Base-by-base conservation (phyloP, 2,888 invertebrate genomes). In the Latrodectus elegans region DNA sequence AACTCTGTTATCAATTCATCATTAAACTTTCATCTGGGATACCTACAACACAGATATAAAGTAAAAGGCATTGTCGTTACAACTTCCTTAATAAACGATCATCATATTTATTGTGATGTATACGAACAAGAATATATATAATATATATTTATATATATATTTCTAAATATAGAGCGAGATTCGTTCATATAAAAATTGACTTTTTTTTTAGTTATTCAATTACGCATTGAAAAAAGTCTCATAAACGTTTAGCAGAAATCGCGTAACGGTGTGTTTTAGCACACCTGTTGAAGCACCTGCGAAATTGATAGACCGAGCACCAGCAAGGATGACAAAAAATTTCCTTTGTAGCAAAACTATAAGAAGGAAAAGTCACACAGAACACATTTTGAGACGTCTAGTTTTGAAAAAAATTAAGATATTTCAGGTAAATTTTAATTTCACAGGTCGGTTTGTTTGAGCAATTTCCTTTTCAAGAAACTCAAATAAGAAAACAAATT, bases 51-150 rank as follows among this genome's bases (percentile, higher is more conserved):
- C 76, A 77, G 49, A 71, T 87, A 81, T 15, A 87, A 81, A 81
- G 86, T 68, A 87, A 87, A 87, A 87, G 81, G 86, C 86, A 87
- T 81, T 81, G 76, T 80, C 75, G 76, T 87, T 77, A 87, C 86
- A 87, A 81, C 76, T 68, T 77, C 73, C 86, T 81, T 82, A 76
- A 68, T 72, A 86, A 81, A 81, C 86, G 76, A 81, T 76, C 86
- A 87, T 72, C 81, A 81, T 87, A 71, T 76, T 87, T 88, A 74
- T 74, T 88, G 82, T 83, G 74, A 88, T 88, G 88, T 88, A 84
- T 88, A 88, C 84, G 84, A 83, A 88, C 88, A 88, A 88, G 88
- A 88, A 88, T 88, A 88, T 88, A 84, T 84, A 80, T 77, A 77
- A 67, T 77, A 83, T 88, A 84, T 82, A 67, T 76, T 26, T 80